A percentile compares a stretch with the other conserved stretches of the same genome.
Conservation (phyloP, 2,113 vertebrate species). For the Riparia riparia region DNA sequence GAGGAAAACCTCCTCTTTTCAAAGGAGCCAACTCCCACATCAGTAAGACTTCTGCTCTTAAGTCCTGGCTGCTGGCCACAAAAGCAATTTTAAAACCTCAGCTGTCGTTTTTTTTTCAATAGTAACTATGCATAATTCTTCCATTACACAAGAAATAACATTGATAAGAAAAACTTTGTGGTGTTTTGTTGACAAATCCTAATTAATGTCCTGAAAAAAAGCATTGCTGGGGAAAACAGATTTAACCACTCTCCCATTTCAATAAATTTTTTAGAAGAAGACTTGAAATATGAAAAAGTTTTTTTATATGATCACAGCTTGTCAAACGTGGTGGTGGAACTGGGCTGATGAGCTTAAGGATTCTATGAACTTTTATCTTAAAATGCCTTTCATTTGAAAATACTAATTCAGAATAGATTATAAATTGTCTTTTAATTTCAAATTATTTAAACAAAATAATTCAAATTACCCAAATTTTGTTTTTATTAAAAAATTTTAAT, state of each 20-base stretch:
- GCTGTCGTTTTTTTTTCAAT: not conserved
- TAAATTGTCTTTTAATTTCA: not conserved
- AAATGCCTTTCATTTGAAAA: not conserved
- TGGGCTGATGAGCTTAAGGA: not conserved
- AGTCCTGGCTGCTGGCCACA: not conserved
- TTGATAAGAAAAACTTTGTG: not conserved
- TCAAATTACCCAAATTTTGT: not conserved
- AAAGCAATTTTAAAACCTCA: not conserved
- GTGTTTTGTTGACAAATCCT: not conserved
- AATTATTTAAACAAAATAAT: not conserved
- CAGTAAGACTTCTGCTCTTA: not conserved
- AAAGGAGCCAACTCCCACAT: not conserved
- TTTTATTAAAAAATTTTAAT: not conserved
- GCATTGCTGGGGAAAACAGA: not conserved
- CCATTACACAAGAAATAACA: not conserved
- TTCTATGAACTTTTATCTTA: not conserved
- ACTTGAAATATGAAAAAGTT: not conserved
- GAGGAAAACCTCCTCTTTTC: not conserved
- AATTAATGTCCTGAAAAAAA: not conserved
- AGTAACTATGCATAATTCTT: not conserved
- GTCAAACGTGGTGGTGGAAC: rapidly evolving
- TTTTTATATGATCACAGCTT: not conserved
- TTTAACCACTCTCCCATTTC: not conserved
- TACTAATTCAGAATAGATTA: not conserved
- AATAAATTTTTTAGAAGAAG: not conserved